Evolutionary conservation across 2,797 vertebrate genomes (phyloP).

Genomic region (Heliangelus exortis): DNA sequence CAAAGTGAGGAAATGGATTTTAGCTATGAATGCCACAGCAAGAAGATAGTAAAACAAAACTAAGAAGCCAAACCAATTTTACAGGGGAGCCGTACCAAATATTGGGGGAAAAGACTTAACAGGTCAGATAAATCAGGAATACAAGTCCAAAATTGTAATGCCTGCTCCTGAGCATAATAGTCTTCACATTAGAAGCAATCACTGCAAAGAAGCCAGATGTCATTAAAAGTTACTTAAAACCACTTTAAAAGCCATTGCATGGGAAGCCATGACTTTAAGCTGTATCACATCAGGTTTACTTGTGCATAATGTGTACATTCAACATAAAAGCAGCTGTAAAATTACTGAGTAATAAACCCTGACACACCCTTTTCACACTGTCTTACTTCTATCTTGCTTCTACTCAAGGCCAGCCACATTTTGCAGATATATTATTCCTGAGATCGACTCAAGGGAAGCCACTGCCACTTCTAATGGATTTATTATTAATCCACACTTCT

Average conservation of each 20-base stretch:
- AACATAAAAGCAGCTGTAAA: neutral
- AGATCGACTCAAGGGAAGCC: neutral
- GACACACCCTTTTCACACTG: neutral
- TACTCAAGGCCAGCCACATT: neutral
- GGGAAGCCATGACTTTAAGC: neutral
- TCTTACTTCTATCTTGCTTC: neutral
- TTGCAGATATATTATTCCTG: neutral
- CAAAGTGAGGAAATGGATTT: neutral
- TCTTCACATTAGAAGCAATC: neutral
- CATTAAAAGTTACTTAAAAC: neutral
- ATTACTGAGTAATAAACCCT: neutral
- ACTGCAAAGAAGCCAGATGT: neutral
- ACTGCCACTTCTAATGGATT: neutral
- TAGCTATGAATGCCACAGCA: neutral
- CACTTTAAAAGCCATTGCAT: neutral
- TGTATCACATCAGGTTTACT: neutral
- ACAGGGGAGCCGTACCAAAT: neutral
- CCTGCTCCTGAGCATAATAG: rapidly evolving
- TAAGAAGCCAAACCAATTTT: neutral
- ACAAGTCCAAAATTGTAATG: neutral
- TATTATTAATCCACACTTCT: neutral
- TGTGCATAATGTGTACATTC: neutral
- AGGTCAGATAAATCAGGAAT: neutral
- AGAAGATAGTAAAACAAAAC: neutral
- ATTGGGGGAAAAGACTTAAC: neutral